These are phyloP conservation scores for Sinocyclocheilus maitianheensis DNA, from an alignment of 2,113 vertebrate species.

Conservation along the genomic window DNA sequence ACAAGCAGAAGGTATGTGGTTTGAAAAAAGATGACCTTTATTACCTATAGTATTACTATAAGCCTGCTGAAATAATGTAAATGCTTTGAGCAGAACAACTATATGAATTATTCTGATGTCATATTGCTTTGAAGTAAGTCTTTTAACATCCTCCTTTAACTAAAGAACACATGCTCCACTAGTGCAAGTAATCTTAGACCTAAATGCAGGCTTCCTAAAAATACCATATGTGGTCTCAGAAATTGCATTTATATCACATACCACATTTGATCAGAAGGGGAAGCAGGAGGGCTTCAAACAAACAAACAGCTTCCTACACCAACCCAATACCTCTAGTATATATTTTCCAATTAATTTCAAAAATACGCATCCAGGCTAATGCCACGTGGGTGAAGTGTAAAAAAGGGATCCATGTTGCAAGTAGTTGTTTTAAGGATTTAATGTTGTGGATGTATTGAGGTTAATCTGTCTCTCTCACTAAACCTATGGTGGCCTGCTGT, in stretches of 20 bases:
- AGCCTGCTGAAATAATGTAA: neutral
- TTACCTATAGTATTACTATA: neutral
- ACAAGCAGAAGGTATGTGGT: conserved; percentile 7
- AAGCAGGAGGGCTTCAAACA: neutral
- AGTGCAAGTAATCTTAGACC: neutral
- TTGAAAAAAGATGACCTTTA: conserved; percentile 17
- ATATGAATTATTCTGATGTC: neutral
- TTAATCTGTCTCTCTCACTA: conserved; percentile 56
- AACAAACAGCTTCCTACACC: neutral
- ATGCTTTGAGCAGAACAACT: neutral
- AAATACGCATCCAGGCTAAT: conserved; percentile 40
- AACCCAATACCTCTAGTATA: neutral
- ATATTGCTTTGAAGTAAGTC: neutral
- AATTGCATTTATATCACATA: neutral
- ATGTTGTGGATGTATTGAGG: conserved; percentile 55
- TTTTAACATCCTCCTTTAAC: neutral
- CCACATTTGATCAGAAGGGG: neutral
- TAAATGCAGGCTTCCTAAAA: conserved; percentile 24
- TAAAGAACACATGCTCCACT: neutral
- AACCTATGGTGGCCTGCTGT: conserved; percentile 33
- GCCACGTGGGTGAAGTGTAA: conserved; percentile 18
- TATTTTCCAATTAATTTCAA: neutral
- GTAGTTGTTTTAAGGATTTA: conserved; percentile 48
- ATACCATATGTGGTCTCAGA: conserved; percentile 1
- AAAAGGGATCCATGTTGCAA: neutral